phyloP scores from a whole-genome alignment of 2,797 vertebrate genomes.

The Sebastes dallii region DNA sequence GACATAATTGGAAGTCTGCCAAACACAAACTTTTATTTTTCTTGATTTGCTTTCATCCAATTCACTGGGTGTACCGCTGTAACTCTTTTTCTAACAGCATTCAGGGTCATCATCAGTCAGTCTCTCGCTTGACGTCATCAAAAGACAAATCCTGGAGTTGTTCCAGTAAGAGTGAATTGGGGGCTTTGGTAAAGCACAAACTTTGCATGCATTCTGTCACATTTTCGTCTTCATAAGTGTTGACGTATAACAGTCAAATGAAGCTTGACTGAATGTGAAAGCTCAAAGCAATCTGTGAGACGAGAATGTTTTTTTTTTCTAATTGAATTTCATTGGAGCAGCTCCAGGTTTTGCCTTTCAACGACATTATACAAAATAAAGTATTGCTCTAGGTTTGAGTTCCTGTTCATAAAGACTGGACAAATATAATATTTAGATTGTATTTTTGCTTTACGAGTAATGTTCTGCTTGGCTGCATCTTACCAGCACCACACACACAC shows the following conservation, averaged over 20 bases:
- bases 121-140: not conserved
- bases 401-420: slow-evolving; percentile 7
- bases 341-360: slow-evolving; percentile 25
- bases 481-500: slow-evolving; percentile 5
- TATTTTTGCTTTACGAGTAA: slow-evolving; percentile 16
- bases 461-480: slow-evolving; percentile 25
- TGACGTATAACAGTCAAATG: slow-evolving; percentile 23
- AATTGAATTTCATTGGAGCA: slow-evolving; percentile 8
- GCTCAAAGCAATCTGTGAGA: slow-evolving; percentile 8
- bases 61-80: not conserved
- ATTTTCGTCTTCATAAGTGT: slow-evolving; percentile 18
- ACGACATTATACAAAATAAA: slow-evolving; percentile 6
- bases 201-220: slow-evolving; percentile 3
- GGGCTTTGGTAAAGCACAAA: slow-evolving; percentile 15
- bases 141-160: not conserved
- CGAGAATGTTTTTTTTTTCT: not conserved
- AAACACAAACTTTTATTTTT: not conserved
- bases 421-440: slow-evolving; percentile 8
- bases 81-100: not conserved
- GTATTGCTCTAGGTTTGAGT: not conserved
- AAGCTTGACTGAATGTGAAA: slow-evolving; percentile 4
- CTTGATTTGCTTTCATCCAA: not conserved
- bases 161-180: slow-evolving; percentile 10
- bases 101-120: not conserved
- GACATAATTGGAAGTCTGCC: not conserved